phyloP scores from a whole-genome alignment of 1,140 invertebrate genomes.

The Arctopsyche grandis region DNA sequence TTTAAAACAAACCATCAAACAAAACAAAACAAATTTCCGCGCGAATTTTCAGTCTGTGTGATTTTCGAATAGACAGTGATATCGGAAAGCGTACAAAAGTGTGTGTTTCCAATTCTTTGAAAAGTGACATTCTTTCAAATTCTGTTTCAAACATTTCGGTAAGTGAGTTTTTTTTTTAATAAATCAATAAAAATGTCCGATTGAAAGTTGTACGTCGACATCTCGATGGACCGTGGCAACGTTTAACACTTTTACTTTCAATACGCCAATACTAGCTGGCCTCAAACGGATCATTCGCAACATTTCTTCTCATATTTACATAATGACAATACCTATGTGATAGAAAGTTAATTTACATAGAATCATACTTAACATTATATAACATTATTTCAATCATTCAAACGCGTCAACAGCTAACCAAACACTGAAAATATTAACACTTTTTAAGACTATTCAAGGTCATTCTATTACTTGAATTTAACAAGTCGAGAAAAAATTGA shows the following conservation, averaged over 20 bases:
- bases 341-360: slow-evolving; percentile 23
- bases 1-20: slow-evolving; percentile 16
- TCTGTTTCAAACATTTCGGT: too few species aligned
- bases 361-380: background rate
- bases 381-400: too few species aligned
- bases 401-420: too few species aligned
- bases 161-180: slow-evolving; percentile 28
- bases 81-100: background rate
- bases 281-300: background rate
- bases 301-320: background rate
- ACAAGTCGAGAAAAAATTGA: too few species aligned
- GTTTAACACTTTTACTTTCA: slow-evolving; percentile 53
- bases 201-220: slow-evolving; percentile 49
- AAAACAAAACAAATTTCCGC: background rate
- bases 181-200: background rate
- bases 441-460: too few species aligned
- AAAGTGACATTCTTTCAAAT: slow-evolving; percentile 25
- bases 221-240: slow-evolving; percentile 48
- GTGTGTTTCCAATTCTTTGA: background rate
- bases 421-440: too few species aligned
- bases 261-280: background rate
- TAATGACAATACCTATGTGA: background rate
- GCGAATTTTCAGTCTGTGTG: background rate
- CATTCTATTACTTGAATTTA: too few species aligned
- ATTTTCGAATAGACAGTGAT: background rate